Evolutionary conservation across 2,888 invertebrate species (phyloP), one percentile per base, ranked within the genome.

Genomic region (Lysandra coridon): DNA sequence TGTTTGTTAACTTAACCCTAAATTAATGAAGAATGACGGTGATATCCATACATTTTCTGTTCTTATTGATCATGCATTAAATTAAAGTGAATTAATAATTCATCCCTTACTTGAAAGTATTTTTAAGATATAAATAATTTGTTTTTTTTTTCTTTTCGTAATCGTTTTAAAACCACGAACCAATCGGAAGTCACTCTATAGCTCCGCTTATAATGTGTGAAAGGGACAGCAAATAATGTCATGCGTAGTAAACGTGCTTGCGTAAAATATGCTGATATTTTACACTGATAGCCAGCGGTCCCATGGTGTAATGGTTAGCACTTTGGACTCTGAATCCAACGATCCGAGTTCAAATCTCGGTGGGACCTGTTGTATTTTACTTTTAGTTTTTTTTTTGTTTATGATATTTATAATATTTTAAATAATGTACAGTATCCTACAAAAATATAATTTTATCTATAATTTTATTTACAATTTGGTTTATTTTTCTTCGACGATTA

Each of bases 311-410:
- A 96, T 95, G 95, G 96, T 96, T 94, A 96, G 96, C 96, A 96
- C 96, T 96, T 95, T 96, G 95, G 96, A 96, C 96, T 96, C 94
- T 96, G 95, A 96, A 96, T 96, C 95, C 95, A 96, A 95, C 96
- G 96, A 96, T 96, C 96, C 96, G 96, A 96, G 96, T 96, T 96
- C 96, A 96, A 96, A 96, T 96, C 96, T 96, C 96, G 96, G 96
- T 96, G 96, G 96, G 95, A 96, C 96, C 96, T 85, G 60, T 33
- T n/a, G 7, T 85, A 86, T 85, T 78, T n/a, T 69, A 4, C 3
- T 37, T 40, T 0, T 57, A 53, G 14, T 73, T 40, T 75, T 80
- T 77, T 79, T 17, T 78, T 49, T 81, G 60, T 78, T 69, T 10
- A 12, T 2, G n/a, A 62, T 2, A 2, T 40, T 73, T 14, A 7